Base-by-base conservation (phyloP, 2,113 vertebrate species). In the Ceuthmochares aereus region DNA sequence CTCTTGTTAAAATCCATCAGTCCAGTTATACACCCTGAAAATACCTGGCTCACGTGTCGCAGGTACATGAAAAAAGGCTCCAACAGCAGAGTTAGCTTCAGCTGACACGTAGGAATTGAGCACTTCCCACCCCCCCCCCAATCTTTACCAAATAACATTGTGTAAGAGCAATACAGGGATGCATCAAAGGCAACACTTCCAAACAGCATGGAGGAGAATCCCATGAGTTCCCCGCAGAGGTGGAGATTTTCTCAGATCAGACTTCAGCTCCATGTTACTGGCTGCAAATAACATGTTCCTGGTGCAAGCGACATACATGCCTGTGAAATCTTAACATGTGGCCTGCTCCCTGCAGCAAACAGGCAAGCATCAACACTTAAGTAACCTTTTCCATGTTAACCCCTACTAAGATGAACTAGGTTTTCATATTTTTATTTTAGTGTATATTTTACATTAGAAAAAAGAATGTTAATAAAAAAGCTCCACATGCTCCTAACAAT, bases 401-500 rank as follows among this genome's bases (percentile, higher is more conserved):
- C 88, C 87, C 89, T 94, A 77, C 43, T 55, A 86, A 89, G 59
- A 86, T 91, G 58, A 90, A 95, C 84, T 91, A 94, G 87, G 72
- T 91, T 95, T 92, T 95, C 43, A 89, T 70, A 94, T 64, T 92
- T 97, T 95, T 96, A 97, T 95, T 96, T 94, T 93, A 86, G 90
- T 94, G 94, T 96, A 68, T 94, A 94, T 76, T 90, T 94, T 97
- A 96, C 96, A 94, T 96, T 94, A 95, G 95, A 92, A 96, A 95
- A 95, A 92, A 95, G 79, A 96, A 94, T 77, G 92, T 96, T 95
- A 95, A 95, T 97, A 95, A 74, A 96, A 96, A 96, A 96, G 92
- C 96, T 96, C 88, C 87, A 90, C 95, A 95, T 96, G 94, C 95
- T 95, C 76, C 87, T 96, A 93, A 87, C 91, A 95, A 93, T 79